Evolutionary conservation across 2,888 invertebrate genomes (phyloP).

Genomic region (Frankliniella fusca): DNA sequence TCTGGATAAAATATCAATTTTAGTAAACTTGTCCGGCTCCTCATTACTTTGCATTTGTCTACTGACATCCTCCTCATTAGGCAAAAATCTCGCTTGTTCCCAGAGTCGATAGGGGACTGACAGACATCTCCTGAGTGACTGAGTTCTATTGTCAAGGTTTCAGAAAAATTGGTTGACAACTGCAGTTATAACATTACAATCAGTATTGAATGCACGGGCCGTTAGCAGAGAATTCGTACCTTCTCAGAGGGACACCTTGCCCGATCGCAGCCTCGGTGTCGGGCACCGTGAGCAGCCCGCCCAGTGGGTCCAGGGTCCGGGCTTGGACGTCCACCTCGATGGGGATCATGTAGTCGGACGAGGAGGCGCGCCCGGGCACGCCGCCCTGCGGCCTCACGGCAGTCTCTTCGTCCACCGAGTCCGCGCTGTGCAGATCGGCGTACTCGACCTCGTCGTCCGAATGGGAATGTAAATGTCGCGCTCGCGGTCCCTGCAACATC

Average conservation of each 20-base stretch:
- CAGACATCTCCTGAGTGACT: conserved; percentile 27
- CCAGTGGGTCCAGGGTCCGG: background rate
- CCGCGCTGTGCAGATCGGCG: background rate
- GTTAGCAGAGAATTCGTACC: background rate
- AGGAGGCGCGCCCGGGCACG: background rate
- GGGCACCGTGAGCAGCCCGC: background rate
- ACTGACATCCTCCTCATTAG: conserved; percentile 38
- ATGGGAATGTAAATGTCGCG: too few relatives aligned
- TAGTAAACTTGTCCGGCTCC: conserved; percentile 44
- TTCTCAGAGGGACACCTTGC: background rate
- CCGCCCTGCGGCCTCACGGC: background rate
- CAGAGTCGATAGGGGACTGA: conserved; percentile 36
- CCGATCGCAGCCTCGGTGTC: background rate
- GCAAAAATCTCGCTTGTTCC: conserved; percentile 37
- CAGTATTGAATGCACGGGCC: too few relatives aligned
- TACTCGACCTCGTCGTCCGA: background rate
- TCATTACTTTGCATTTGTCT: conserved; percentile 37
- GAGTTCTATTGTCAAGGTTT: background rate
- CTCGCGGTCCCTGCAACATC: too few relatives aligned
- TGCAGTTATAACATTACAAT: background rate
- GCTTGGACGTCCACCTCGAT: conserved; percentile 27
- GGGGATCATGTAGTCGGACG: background rate
- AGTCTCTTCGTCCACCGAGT: background rate
- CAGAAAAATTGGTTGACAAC: background rate
- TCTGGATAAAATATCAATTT: conserved; percentile 56